Evolutionary conservation across 2,113 vertebrate genomes (phyloP).

Genomic region (Podiceps cristatus): DNA sequence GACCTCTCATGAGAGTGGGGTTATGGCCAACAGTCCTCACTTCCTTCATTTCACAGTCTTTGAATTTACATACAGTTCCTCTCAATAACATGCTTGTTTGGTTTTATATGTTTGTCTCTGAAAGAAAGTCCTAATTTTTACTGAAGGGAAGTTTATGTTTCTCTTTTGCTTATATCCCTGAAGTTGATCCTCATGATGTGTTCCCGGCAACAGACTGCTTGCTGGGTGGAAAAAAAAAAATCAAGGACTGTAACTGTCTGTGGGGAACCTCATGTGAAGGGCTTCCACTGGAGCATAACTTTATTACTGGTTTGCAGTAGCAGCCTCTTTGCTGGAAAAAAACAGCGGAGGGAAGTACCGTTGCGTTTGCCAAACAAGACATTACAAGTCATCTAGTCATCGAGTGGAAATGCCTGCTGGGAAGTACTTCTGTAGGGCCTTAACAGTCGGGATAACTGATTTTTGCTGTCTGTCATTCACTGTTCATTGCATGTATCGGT

Average conservation of each 20-base stretch:
- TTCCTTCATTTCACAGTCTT: background rate
- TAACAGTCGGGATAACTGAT: background rate
- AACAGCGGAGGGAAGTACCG: background rate
- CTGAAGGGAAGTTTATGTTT: background rate
- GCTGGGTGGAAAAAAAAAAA: background rate
- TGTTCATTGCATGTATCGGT: background rate
- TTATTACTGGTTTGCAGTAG: background rate
- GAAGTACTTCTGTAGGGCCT: background rate
- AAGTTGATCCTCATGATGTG: background rate
- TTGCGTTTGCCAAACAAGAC: background rate
- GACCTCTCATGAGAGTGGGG: accelerated
- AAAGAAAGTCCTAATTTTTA: background rate
- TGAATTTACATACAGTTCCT: background rate
- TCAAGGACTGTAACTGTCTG: background rate
- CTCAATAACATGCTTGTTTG: background rate
- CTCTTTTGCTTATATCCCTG: background rate
- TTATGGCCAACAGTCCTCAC: background rate
- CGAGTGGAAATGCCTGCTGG: background rate
- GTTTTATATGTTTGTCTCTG: background rate
- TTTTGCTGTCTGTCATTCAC: background rate
- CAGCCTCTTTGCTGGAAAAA: background rate
- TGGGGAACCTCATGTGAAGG: background rate
- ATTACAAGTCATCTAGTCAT: accelerated
- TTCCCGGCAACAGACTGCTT: background rate
- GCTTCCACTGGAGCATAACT: background rate